Base-by-base conservation (phyloP, 2,113 vertebrate species). In the Catharus bicknelli region DNA sequence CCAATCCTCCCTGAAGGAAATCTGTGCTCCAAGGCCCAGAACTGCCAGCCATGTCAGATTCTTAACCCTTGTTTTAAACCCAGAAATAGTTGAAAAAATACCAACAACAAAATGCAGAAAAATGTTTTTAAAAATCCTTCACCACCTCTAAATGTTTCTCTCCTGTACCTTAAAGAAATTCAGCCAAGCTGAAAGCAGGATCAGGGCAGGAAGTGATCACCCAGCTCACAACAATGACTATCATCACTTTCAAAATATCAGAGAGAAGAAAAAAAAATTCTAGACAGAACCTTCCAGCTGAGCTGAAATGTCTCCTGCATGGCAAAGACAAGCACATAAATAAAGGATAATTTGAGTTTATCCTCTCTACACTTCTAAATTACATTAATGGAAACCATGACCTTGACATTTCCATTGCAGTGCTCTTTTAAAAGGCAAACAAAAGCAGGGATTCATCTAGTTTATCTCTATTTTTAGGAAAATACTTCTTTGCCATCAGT, bases 371-470 rank as follows among this genome's bases (percentile, higher is more conserved):
- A 59, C 67, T 61, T 76, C 81, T 92, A 91, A 95, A 92, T 91
- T 89, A 74, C 70, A 92, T 76, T 89, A 92, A 96, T 90, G 90
- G n/a, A 72, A 94, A 90, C 78, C 29, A 32, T 77, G 92, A 88
- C 89, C 89, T 83, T 70, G 54, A 32, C 73, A 68, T 72, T 95
- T 91, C 88, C 63, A 90, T 92, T 75, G 74, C 36, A 59, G 59
- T 17, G 70, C 69, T 79, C 73, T 62, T 95, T 86, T 77, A 58
- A 55, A 90, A 84, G 84, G 20, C 59, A 90, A 68, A 95, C 91
- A 86, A 93, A 80, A 87, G 91, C 68, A 67, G 34, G 17, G 59
- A 90, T 90, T 89, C 83, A 89, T 73, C 43, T 10, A 16, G 76
- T 73, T 89, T 80, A 70, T 75, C 61, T 88, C 69, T 23, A 47